Conservation (phyloP, 1,140 invertebrate genomes). For the Chrysoperla carnea region DNA sequence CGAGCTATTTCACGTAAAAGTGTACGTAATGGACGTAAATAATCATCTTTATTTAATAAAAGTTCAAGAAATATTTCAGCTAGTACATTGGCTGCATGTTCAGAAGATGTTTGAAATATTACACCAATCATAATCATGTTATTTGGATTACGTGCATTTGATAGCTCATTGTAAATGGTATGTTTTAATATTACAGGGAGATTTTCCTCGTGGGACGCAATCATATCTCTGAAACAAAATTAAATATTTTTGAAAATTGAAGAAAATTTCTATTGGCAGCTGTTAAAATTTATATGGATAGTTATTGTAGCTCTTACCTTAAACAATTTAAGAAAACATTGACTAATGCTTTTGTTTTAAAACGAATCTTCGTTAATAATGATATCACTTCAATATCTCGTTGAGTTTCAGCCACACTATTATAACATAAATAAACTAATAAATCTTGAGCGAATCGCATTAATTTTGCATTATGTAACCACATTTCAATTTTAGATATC, state of each 20-base stretch:
- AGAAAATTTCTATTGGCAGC: no score
- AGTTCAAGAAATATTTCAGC: constrained; percentile 73
- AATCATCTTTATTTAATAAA: constrained; percentile 77
- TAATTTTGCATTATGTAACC: constrained; percentile 91
- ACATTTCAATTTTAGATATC: constrained; percentile 70
- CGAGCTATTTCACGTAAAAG: constrained; percentile 76
- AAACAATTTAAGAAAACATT: constrained; percentile 78
- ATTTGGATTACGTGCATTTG: constrained; percentile 78
- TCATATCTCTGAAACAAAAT: constrained; percentile 43
- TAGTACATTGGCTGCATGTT: constrained; percentile 54
- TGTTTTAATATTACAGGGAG: constrained; percentile 74
- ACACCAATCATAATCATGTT: constrained; percentile 78
- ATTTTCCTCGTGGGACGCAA: constrained; percentile 62
- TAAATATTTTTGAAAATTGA: background rate
- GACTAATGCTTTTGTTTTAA: constrained; percentile 85
- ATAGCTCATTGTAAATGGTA: constrained; percentile 90
- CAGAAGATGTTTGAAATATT: constrained; percentile 67
- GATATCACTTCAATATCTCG: constrained; percentile 82
- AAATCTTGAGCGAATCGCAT: constrained; percentile 83
- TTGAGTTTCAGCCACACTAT: constrained; percentile 60
- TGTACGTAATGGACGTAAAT: constrained; percentile 63
- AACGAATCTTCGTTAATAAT: constrained; percentile 71
- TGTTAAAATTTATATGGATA: no score
- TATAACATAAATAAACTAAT: constrained; percentile 81
- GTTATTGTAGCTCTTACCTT: constrained; percentile 33